phyloP scores from a whole-genome alignment of 2,888 invertebrate species.

The Luperina testacea region DNA sequence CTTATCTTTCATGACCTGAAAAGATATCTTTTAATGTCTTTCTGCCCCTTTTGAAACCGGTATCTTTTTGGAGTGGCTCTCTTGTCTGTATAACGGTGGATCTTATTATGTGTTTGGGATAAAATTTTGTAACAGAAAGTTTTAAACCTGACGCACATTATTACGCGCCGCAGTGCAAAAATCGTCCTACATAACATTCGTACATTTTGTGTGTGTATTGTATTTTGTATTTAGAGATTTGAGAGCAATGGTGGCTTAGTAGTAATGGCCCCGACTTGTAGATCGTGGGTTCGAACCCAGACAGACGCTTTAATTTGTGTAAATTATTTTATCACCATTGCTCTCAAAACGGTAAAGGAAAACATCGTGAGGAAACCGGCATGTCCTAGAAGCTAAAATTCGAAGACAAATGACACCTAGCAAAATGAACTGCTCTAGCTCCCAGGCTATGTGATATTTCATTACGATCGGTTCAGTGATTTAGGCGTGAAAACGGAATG shows the following conservation, averaged over 20 bases:
- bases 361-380: too few species aligned
- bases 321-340: too few species aligned
- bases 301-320: too few species aligned
- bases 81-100: slow-evolving; percentile 9
- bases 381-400: too few species aligned
- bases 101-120: slow-evolving; percentile 24
- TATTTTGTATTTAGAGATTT: neutral
- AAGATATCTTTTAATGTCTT: slow-evolving; percentile 63
- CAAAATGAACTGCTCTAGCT: neutral
- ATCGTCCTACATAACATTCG: neutral
- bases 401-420: too few species aligned
- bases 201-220: neutral
- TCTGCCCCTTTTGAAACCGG: slow-evolving; percentile 46
- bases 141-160: too few species aligned
- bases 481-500: neutral
- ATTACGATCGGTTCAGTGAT: neutral
- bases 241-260: neutral
- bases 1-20: slow-evolving; percentile 60
- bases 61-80: slow-evolving; percentile 39
- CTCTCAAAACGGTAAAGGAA: too few species aligned
- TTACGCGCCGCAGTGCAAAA: neutral
- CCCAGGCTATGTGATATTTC: neutral
- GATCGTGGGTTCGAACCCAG: too few species aligned
- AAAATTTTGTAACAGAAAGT: neutral
- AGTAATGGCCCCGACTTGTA: too few species aligned